phyloP scores from a whole-genome alignment of 2,113 vertebrate genomes.

The Theristicus caerulescens region DNA sequence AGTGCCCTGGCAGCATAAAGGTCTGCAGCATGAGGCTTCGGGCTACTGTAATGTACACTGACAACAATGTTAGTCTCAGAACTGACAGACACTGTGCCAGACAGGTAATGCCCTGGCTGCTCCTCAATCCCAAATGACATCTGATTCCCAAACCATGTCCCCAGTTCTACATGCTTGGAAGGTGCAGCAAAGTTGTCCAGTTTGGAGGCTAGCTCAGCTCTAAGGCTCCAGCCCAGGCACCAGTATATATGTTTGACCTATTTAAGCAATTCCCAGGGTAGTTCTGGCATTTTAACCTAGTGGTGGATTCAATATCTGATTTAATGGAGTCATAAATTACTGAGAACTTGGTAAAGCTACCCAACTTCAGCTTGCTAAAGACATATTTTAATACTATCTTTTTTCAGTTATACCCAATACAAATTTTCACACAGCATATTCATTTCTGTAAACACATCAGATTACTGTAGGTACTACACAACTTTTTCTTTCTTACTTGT shows the following conservation, averaged over 20 bases:
- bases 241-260: neutral
- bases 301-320: neutral
- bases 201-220: neutral
- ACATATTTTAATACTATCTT: neutral
- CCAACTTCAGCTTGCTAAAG: neutral
- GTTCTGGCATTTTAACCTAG: neutral
- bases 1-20: neutral
- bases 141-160: neutral
- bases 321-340: neutral
- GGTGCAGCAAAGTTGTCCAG: neutral
- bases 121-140: neutral
- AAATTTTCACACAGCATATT: neutral
- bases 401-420: neutral
- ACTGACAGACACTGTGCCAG: neutral
- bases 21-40: accelerated
- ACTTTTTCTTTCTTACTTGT: slow-evolving; percentile 8
- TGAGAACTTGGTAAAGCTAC: neutral
- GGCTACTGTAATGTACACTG: too few relatives aligned
- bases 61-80: neutral
- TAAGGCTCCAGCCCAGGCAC: neutral
- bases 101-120: neutral
- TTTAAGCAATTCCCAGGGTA: neutral
- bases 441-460: neutral
- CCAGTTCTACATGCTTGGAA: neutral
- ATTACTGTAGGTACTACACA: neutral